phyloP scores from a whole-genome alignment of 2,888 invertebrate genomes.

The Cosmorhoe ocellata region DNA sequence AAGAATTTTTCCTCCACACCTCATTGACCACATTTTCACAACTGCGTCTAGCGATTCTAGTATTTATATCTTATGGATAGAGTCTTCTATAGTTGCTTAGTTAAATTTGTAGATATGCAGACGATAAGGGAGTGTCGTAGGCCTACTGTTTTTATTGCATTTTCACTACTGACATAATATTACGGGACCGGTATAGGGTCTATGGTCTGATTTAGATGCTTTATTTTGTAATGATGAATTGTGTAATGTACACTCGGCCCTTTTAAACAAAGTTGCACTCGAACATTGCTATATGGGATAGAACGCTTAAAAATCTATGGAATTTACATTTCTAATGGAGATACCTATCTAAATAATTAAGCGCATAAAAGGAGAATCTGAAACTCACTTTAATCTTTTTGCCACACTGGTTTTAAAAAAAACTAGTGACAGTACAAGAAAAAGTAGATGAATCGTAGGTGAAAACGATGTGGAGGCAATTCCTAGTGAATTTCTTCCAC shows the following conservation, averaged over 20 bases:
- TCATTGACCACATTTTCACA: constrained; percentile 6
- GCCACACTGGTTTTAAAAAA: too few relatives aligned
- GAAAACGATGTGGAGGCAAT: too few relatives aligned
- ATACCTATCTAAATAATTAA: too few relatives aligned
- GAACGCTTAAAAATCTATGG: too few relatives aligned
- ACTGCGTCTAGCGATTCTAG: not conserved
- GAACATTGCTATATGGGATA: too few relatives aligned
- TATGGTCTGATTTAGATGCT: constrained; percentile 24
- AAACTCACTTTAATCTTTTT: too few relatives aligned
- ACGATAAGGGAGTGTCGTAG: constrained; percentile 27
- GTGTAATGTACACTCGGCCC: constrained; percentile 19
- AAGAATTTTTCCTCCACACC: constrained; percentile 32
- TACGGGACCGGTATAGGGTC: constrained; percentile 19
- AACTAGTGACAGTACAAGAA: too few relatives aligned
- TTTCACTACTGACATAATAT: constrained; percentile 59
- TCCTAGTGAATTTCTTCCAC: too few relatives aligned
- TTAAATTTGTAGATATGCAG: constrained; percentile 19
- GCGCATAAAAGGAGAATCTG: too few relatives aligned
- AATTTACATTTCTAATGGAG: too few relatives aligned
- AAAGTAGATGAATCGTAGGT: too few relatives aligned
- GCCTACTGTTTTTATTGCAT: constrained; percentile 48
- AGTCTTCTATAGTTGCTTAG: not conserved
- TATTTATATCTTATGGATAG: constrained; percentile 7
- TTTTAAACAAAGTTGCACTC: not conserved
- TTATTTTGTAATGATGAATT: constrained; percentile 30